A percentile compares a stretch with the other conserved stretches of the same genome.
Evolutionary conservation across 1,140 invertebrate species (phyloP).

Genomic region (Nephotettix cincticeps): DNA sequence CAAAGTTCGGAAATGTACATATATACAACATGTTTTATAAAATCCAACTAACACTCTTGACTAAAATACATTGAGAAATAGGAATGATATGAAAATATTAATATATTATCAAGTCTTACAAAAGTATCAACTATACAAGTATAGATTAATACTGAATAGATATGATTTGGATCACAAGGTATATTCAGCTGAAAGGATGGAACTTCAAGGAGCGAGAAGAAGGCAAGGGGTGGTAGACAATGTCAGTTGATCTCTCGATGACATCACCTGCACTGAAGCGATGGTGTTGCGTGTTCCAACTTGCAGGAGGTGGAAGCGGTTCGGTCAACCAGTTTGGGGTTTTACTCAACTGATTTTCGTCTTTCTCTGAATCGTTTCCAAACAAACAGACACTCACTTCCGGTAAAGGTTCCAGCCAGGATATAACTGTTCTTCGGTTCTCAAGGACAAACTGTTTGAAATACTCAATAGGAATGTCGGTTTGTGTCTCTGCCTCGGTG

Average conservation of each 20-base stretch:
- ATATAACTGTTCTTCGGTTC: constrained; percentile 33
- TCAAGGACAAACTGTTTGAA: constrained; percentile 31
- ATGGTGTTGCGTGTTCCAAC: constrained; percentile 30
- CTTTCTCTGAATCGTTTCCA: neutral
- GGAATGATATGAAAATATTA: constrained; percentile 7
- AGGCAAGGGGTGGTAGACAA: constrained; percentile 21
- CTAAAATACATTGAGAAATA: neutral
- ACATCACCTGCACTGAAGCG: constrained; percentile 32
- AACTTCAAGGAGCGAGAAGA: constrained; percentile 36
- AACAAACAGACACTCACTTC: neutral
- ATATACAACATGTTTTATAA: neutral
- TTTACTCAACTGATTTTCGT: neutral
- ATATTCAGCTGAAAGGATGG: constrained; percentile 33
- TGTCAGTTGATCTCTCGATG: constrained; percentile 20
- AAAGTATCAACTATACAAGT: neutral
- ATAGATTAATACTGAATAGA: neutral
- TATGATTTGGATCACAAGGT: neutral
- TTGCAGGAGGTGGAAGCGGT: constrained; percentile 29
- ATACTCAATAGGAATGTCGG: constrained; percentile 23
- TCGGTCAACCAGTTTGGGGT: constrained; percentile 30
- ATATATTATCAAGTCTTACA: neutral
- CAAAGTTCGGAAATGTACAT: neutral
- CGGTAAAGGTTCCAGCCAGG: constrained; percentile 34
- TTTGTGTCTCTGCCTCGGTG: constrained; percentile 43
- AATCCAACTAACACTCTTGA: neutral